These are phyloP conservation scores for Ochlodes sylvanus DNA, from an alignment of 2,888 invertebrate species.

Conservation along the genomic window DNA sequence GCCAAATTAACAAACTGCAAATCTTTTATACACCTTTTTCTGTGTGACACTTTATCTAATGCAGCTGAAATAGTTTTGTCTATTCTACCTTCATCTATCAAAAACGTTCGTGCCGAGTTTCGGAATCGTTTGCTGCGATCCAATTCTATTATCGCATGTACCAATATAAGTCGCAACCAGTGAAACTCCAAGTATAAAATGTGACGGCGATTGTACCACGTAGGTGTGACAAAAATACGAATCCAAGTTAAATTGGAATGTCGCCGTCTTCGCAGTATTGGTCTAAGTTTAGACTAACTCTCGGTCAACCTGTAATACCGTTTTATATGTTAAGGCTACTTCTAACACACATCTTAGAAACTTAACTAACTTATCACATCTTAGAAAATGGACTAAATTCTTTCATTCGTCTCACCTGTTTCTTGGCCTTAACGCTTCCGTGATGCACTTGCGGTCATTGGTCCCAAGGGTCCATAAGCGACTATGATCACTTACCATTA, in stretches of 20 bases:
- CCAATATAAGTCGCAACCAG: background rate
- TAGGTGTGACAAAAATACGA: conserved; percentile 32
- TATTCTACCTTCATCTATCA: background rate
- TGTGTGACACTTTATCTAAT: too few relatives aligned
- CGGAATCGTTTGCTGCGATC: background rate
- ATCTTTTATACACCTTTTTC: too few relatives aligned
- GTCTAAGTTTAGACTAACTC: conserved; percentile 30
- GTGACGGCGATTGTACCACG: conserved; percentile 18
- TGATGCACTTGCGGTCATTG: too few relatives aligned
- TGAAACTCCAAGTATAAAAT: conserved; percentile 17
- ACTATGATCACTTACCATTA: too few relatives aligned
- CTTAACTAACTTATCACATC: too few relatives aligned
- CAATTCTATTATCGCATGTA: conserved; percentile 4
- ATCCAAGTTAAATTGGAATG: conserved; percentile 36
- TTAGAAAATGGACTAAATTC: too few relatives aligned
- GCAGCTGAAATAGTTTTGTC: background rate
- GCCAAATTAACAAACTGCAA: too few relatives aligned
- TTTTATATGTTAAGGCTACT: conserved; percentile 20
- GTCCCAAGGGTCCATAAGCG: too few relatives aligned
- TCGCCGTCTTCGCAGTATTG: conserved; percentile 29
- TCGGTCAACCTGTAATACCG: conserved; percentile 13
- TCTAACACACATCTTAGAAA: background rate
- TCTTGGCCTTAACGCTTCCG: too few relatives aligned
- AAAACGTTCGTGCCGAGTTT: background rate
- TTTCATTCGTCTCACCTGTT: too few relatives aligned